These are phyloP conservation scores for Zophobas atratus DNA, from an alignment of 1,140 invertebrate species.

Conservation along the genomic window DNA sequence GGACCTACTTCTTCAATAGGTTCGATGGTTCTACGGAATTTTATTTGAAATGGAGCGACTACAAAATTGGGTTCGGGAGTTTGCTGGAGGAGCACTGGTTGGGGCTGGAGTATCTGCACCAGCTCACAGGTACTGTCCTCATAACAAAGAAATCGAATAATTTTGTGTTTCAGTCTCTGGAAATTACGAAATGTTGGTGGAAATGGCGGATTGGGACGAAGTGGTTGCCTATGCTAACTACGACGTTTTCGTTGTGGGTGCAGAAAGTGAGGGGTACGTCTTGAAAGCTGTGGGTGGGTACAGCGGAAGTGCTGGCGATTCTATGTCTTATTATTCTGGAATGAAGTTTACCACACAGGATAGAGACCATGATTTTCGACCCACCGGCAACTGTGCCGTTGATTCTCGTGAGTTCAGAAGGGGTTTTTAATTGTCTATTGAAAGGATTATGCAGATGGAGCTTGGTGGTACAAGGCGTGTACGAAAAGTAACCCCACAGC, in stretches of 20 bases:
- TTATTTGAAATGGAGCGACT: conserved; percentile 75
- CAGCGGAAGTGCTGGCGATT: conserved; percentile 78
- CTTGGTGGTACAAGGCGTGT: not conserved
- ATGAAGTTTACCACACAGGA: conserved; percentile 79
- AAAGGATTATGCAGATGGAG: not conserved
- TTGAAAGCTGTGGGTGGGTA: conserved; percentile 76
- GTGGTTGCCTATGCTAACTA: conserved; percentile 75
- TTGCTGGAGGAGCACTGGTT: conserved; percentile 69
- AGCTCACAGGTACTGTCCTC: conserved; percentile 57
- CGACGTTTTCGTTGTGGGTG: conserved; percentile 76
- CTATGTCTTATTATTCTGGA: conserved; percentile 79
- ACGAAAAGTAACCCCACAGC: not conserved
- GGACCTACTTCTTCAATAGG: conserved; percentile 76
- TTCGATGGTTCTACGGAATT: conserved; percentile 76
- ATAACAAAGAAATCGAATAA: not conserved
- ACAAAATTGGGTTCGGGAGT: conserved; percentile 71
- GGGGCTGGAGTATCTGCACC: conserved; percentile 67
- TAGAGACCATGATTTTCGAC: not conserved
- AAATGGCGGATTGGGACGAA: conserved; percentile 75
- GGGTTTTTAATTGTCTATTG: not conserved
- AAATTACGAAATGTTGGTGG: conserved; percentile 72
- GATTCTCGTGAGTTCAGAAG: not conserved
- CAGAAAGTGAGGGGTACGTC: conserved; percentile 76
- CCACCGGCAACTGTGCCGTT: conserved; percentile 9
- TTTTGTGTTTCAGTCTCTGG: conserved; percentile 54